A percentile compares a stretch with the other conserved stretches of the same genome.
phyloP scores from a whole-genome alignment of 2,888 invertebrate species.

The Seira musarum region DNA sequence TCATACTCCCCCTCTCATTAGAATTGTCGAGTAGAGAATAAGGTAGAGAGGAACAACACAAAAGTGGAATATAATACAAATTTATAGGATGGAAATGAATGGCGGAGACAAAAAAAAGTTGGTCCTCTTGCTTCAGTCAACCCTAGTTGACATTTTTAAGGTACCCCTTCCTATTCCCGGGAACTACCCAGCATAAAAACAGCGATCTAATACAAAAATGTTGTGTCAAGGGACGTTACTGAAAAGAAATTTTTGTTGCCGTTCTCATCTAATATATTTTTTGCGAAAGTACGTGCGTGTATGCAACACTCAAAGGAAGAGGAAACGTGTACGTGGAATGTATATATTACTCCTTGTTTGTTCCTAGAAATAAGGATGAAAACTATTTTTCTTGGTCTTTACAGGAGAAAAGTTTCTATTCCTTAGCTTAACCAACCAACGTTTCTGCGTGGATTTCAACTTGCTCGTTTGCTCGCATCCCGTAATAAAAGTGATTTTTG shows the following conservation, averaged over 20 bases:
- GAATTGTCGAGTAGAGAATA: conserved; percentile 27
- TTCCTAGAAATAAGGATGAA: conserved; percentile 16
- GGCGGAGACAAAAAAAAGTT: conserved; percentile 13
- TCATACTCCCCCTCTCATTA: conserved; percentile 16
- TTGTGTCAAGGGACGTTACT: neutral
- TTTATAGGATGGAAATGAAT: neutral
- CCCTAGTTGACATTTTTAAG: neutral
- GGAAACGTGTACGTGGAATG: neutral
- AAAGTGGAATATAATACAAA: neutral
- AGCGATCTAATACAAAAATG: neutral
- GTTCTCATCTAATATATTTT: neutral
- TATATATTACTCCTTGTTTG: conserved; percentile 7
- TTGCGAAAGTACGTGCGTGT: neutral
- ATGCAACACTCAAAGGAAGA: neutral
- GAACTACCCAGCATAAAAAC: neutral
- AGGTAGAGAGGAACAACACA: conserved; percentile 24
- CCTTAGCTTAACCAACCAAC: conserved; percentile 2
- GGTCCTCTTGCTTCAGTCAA: conserved; percentile 17
- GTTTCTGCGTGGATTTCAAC: neutral
- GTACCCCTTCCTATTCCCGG: neutral
- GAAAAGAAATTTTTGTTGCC: neutral
- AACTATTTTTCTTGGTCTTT: conserved; percentile 37
- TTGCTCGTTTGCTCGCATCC: neutral
- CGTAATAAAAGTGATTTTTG: neutral
- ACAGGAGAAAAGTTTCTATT: conserved; percentile 36